These are phyloP conservation scores for Chamaea fasciata DNA, from an alignment of 2,113 vertebrate genomes.

Conservation along the genomic window DNA sequence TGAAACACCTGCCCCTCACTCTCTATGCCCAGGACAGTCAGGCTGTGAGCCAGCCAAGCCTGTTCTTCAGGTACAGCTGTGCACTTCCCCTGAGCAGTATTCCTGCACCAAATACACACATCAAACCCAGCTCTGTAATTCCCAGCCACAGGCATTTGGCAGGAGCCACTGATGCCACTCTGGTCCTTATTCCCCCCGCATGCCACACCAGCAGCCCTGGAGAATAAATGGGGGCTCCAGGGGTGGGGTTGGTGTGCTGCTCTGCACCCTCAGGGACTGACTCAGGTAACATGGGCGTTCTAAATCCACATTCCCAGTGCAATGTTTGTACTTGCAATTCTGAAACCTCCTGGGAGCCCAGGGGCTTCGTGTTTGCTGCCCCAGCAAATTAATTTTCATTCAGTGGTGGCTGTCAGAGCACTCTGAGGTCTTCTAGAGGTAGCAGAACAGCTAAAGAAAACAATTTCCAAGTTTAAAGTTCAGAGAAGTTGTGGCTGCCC, in stretches of 20 bases:
- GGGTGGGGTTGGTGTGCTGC: background rate
- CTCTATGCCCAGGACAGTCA: background rate
- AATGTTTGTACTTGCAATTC: background rate
- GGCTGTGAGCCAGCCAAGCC: background rate
- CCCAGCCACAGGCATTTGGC: background rate
- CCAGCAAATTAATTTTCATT: background rate
- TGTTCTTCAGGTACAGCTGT: background rate
- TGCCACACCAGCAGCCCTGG: background rate
- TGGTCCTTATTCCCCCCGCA: accelerated
- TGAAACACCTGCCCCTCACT: background rate
- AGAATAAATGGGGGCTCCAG: background rate
- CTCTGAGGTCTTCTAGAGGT: background rate
- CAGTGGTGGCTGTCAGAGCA: accelerated
- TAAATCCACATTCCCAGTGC: background rate
- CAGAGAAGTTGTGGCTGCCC: background rate
- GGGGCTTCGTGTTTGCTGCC: background rate
- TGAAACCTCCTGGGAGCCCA: background rate
- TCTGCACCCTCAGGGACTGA: background rate
- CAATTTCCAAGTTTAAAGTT: background rate
- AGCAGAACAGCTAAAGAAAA: background rate
- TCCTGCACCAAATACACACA: background rate
- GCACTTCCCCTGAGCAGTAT: background rate
- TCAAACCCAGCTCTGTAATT: background rate
- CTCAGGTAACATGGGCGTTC: background rate
- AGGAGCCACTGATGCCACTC: background rate